Percentiles rank a stretch among this genome's conserved stretches.
Evolutionary conservation across 2,888 invertebrate species (phyloP).

Genomic region (Acrobasis repandana): DNA sequence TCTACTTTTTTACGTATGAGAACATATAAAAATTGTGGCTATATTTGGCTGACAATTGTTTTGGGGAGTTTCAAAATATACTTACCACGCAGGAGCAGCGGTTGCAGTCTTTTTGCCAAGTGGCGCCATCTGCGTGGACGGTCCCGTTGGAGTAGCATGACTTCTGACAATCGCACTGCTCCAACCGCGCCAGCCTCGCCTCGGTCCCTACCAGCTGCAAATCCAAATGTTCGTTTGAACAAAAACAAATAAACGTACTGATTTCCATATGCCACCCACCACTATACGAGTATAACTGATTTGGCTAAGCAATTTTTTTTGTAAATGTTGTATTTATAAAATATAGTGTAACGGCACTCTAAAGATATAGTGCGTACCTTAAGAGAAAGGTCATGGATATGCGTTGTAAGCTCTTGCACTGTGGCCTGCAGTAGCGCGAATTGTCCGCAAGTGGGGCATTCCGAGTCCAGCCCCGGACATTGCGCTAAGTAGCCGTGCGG

Average conservation of each 20-base stretch:
- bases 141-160: conserved; percentile 92
- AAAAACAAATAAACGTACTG: not conserved
- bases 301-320: too few species aligned
- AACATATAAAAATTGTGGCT: too few species aligned
- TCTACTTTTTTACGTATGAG: too few species aligned
- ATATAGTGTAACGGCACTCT: too few species aligned
- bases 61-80: too few species aligned
- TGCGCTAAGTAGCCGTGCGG: conserved; percentile 93
- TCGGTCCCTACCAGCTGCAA: conserved; percentile 91
- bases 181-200: conserved; percentile 88
- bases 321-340: too few species aligned
- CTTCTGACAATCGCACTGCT: conserved; percentile 95
- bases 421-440: conserved; percentile 92
- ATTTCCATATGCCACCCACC: too few species aligned
- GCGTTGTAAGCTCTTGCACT: conserved; percentile 90
- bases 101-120: conserved; percentile 93
- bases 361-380: conserved; percentile 83
- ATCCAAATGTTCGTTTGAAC: conserved; percentile 1
- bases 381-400: conserved; percentile 91
- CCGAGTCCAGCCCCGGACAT: conserved; percentile 93
- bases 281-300: too few species aligned
- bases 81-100: conserved; percentile 93
- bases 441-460: conserved; percentile 95
- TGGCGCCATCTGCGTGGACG: conserved; percentile 91
- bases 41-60: too few species aligned